Conservation (phyloP, 2,113 vertebrate species). For the Corythornis madagascariensis region DNA sequence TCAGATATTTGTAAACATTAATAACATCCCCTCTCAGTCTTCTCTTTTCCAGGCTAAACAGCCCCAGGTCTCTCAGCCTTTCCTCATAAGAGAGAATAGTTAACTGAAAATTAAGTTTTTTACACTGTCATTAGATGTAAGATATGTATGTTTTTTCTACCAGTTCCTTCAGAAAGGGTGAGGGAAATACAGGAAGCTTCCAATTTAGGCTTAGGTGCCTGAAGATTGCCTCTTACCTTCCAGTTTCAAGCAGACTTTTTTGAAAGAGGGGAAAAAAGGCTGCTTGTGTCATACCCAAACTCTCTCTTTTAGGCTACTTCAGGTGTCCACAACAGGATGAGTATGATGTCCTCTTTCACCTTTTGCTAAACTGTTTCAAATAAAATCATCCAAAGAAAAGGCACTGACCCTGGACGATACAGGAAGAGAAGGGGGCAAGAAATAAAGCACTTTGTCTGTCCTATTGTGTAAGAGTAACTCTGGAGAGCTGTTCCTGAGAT, state of each 20-base stretch:
- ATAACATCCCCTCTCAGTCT: no score
- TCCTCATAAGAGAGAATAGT: background rate
- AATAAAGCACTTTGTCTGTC: background rate
- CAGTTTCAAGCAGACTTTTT: background rate
- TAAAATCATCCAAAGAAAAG: background rate
- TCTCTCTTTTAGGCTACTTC: background rate
- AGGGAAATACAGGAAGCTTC: background rate
- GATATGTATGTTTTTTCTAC: background rate
- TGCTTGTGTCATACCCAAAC: background rate
- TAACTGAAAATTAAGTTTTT: background rate
- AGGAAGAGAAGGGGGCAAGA: background rate
- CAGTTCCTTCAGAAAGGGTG: background rate
- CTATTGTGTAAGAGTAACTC: background rate
- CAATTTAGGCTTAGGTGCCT: background rate
- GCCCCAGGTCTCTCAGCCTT: no score
- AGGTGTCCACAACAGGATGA: background rate
- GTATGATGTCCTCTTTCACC: background rate
- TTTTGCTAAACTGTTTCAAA: slow-evolving; percentile 1
- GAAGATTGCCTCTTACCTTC: background rate
- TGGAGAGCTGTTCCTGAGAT: background rate
- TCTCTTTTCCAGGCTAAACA: no score
- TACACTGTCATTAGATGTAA: background rate
- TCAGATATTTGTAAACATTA: no score
- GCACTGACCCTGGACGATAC: background rate
- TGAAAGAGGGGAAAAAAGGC: background rate